These are phyloP conservation scores for Apomyelois bistriatella DNA, from an alignment of 2,888 invertebrate species.

Conservation along the genomic window DNA sequence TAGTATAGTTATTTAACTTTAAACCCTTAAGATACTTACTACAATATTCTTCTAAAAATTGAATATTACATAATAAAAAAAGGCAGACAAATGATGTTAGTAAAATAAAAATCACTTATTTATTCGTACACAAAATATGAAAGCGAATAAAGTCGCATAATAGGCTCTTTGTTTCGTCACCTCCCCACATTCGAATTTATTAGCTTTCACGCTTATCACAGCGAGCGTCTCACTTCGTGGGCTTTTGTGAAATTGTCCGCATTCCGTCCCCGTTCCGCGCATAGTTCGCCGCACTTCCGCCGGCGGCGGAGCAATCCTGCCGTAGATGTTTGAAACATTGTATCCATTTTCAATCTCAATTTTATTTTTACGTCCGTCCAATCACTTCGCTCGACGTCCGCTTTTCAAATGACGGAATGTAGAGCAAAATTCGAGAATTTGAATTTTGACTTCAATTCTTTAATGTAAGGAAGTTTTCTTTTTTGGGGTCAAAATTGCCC, in stretches of 20 bases:
- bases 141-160: slow-evolving; percentile 30
- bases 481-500: slow-evolving; percentile 43
- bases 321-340: slow-evolving; percentile 54
- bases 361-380: slow-evolving; percentile 39
- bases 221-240: slow-evolving; percentile 63
- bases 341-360: slow-evolving; percentile 39
- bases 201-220: slow-evolving; percentile 65
- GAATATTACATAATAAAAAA: no score
- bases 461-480: slow-evolving; percentile 30
- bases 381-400: slow-evolving; percentile 23
- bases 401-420: slow-evolving; percentile 1
- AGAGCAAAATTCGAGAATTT: slow-evolving; percentile 2
- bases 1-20: no score
- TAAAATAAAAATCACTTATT: not conserved
- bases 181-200: slow-evolving; percentile 62
- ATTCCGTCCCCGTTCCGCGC: slow-evolving; percentile 56
- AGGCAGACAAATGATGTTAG: no score
- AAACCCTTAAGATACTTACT: no score
- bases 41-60: no score
- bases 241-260: slow-evolving; percentile 67
- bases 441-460: not conserved
- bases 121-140: slow-evolving; percentile 13
- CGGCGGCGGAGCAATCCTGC: slow-evolving; percentile 43
- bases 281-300: slow-evolving; percentile 58
- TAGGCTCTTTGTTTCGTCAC: slow-evolving; percentile 57